These are phyloP conservation scores for Hybognathus amarus DNA, from an alignment of 2,797 vertebrate species.

Conservation along the genomic window DNA sequence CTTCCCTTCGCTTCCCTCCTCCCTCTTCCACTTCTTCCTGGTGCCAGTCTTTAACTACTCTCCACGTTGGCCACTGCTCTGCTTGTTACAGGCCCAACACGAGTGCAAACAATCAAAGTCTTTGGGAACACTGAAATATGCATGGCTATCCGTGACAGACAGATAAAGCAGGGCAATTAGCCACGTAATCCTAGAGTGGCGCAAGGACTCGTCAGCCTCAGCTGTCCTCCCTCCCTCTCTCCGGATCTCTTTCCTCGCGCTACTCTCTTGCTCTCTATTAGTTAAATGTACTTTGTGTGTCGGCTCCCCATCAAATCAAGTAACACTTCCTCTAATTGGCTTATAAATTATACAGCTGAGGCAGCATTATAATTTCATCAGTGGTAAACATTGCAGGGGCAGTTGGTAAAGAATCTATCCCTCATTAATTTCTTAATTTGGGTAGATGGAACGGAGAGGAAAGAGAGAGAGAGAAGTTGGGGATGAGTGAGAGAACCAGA, in stretches of 20 bases:
- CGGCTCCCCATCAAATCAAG: conserved; percentile 99
- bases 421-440: conserved; percentile 99
- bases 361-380: conserved; percentile 99
- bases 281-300: conserved; percentile 99
- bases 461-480: conserved; percentile 69
- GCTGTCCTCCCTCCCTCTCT: conserved; percentile 70
- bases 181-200: conserved; percentile 94
- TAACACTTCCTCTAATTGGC: conserved; percentile 99
- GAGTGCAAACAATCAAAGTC: conserved; percentile 95
- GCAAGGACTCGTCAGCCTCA: conserved; percentile 81
- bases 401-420: conserved; percentile 91
- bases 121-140: conserved; percentile 99
- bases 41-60: conserved; percentile 92
- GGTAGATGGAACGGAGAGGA: conserved; percentile 89
- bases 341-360: conserved; percentile 99
- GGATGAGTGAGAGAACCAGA: conserved; percentile 59
- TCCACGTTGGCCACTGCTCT: conserved; percentile 93
- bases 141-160: conserved; percentile 98
- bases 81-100: conserved; percentile 94
- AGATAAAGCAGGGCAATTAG: conserved; percentile 99
- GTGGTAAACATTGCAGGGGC: conserved; percentile 98
- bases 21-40: conserved; percentile 60
- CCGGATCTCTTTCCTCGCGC: conserved; percentile 58
- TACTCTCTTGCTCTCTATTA: conserved; percentile 95
- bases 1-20: conserved; percentile 40